phyloP scores from a whole-genome alignment of 2,113 vertebrate species.

The Vombatus ursinus region DNA sequence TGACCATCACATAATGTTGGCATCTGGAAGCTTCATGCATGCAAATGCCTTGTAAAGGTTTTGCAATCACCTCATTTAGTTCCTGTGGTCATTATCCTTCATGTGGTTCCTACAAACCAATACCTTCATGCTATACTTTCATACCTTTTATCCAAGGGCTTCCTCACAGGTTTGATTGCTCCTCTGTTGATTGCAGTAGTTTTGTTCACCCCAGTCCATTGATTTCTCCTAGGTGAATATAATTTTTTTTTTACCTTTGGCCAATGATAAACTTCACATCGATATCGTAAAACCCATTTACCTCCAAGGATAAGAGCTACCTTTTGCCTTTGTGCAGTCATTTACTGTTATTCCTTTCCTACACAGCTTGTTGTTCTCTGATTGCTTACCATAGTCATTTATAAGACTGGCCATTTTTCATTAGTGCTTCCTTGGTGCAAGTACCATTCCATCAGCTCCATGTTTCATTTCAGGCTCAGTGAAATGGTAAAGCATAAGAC shows the following conservation, averaged over 20 bases:
- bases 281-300: constrained; percentile 31
- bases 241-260: constrained; percentile 43
- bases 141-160: constrained; percentile 37
- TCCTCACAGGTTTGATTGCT: constrained; percentile 31
- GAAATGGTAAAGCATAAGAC: background rate
- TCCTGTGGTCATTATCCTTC: background rate
- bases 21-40: constrained; percentile 6
- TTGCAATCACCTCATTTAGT: constrained; percentile 17
- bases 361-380: background rate
- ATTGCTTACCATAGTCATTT: background rate
- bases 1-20: background rate
- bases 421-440: background rate
- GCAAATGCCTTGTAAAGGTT: constrained; percentile 33
- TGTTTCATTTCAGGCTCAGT: background rate
- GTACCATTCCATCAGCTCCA: background rate
- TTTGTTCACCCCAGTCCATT: constrained; percentile 20
- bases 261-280: constrained; percentile 17
- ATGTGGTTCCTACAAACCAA: background rate
- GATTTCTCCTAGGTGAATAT: constrained; percentile 34
- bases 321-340: constrained; percentile 56
- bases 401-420: background rate
- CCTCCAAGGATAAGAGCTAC: background rate
- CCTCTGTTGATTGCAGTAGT: background rate
- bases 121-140: constrained; percentile 17
- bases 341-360: constrained; percentile 51